Conservation (phyloP, 1,140 invertebrate genomes). For the Drosophila truncata region DNA sequence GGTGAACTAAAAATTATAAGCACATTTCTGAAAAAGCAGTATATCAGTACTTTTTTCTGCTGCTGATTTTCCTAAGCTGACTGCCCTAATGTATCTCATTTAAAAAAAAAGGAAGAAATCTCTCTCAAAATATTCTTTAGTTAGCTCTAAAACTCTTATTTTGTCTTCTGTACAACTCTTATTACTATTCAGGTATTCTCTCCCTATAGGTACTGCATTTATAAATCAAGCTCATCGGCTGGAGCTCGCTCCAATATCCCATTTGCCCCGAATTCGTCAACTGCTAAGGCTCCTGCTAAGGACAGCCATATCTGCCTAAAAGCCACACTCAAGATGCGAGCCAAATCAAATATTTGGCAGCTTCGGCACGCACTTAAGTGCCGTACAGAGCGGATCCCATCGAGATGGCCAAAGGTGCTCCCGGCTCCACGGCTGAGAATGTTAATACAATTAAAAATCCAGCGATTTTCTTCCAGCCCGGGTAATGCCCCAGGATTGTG, state of each 20-base stretch:
- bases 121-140: not conserved
- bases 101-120: not conserved
- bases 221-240: not conserved
- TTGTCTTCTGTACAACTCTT: no score
- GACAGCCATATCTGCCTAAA: slow-evolving; percentile 15
- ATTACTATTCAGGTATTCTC: no score
- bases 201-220: not conserved
- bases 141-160: not conserved
- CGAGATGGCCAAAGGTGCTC: slow-evolving; percentile 8
- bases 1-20: slow-evolving; percentile 38
- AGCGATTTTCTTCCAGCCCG: slow-evolving; percentile 46
- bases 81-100: no score
- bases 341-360: slow-evolving; percentile 68
- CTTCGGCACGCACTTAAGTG: slow-evolving; percentile 70
- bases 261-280: slow-evolving; percentile 3
- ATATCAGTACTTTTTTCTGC: not conserved
- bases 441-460: slow-evolving; percentile 81
- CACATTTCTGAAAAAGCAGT: not conserved
- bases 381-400: slow-evolving; percentile 15
- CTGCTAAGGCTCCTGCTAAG: slow-evolving; percentile 9
- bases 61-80: not conserved
- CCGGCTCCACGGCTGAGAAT: slow-evolving; percentile 27
- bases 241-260: not conserved
- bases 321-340: slow-evolving; percentile 29
- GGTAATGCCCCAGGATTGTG: not conserved